Percentiles rank a stretch among this genome's conserved stretches.
Evolutionary conservation across 2,797 vertebrate species (phyloP).

Genomic region (Argyrosomus regius): DNA sequence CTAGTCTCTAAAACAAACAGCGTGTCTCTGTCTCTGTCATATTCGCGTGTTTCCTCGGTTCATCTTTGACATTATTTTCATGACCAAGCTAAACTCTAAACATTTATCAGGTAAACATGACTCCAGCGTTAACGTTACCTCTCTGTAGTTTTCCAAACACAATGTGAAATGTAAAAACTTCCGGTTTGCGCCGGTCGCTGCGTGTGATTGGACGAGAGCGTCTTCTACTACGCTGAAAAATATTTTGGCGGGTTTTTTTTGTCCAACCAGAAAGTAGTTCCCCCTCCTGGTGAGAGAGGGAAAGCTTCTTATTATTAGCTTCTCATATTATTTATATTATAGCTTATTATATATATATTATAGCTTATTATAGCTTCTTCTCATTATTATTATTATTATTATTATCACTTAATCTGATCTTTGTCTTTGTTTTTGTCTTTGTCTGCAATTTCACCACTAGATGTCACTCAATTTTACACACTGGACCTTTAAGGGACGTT

Average conservation of each 20-base stretch:
- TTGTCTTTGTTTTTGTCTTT: too few species aligned
- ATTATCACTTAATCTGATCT: too few species aligned
- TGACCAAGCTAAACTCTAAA: too few species aligned
- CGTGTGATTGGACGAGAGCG: constrained; percentile 54
- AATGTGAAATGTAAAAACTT: neutral
- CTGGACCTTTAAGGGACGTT: too few species aligned
- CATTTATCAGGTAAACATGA: neutral
- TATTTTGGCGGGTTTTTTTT: constrained; percentile 48
- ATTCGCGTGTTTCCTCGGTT: neutral
- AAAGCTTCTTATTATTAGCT: too few species aligned
- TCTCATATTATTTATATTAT: neutral
- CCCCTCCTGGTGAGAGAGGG: constrained; percentile 13
- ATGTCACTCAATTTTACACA: too few species aligned
- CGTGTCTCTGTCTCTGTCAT: neutral
- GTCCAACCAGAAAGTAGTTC: neutral
- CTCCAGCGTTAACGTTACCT: constrained; percentile 41
- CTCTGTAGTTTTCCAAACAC: neutral
- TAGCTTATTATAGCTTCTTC: neutral
- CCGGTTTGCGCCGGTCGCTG: neutral
- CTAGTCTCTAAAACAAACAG: neutral
- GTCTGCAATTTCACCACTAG: neutral
- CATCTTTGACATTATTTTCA: neutral
- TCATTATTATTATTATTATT: too few species aligned
- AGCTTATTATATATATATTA: neutral
- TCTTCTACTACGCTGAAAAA: constrained; percentile 61